phyloP scores from a whole-genome alignment of 1,140 invertebrate genomes.

The Drosophila melanogaster region Release_6_plus_ISO1_MT NT_037436.4:4676001-4676500 shows the following conservation, averaged over 20 bases:
- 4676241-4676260: conserved; percentile 60
- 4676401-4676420: conserved; percentile 83
- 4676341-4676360: conserved; percentile 77
- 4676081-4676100: no score
- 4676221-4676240: background rate
- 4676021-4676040: background rate
- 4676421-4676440: conserved; percentile 82
- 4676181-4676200: background rate
- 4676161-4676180: background rate
- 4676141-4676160: background rate
- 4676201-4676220: background rate
- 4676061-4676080: no score
- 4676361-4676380: conserved; percentile 74
- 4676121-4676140: no score
- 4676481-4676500: conserved; percentile 71
- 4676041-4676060: background rate
- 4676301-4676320: conserved; percentile 63
- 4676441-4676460: conserved; percentile 60
- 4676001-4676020: background rate
- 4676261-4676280: conserved; percentile 74
- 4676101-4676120: no score
- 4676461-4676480: conserved; percentile 80
- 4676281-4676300: conserved; percentile 78
- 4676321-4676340: conserved; percentile 34
- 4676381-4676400: conserved; percentile 78